Conservation (phyloP, 2,797 vertebrate genomes). For the Uromys caudimaculatus region DNA sequence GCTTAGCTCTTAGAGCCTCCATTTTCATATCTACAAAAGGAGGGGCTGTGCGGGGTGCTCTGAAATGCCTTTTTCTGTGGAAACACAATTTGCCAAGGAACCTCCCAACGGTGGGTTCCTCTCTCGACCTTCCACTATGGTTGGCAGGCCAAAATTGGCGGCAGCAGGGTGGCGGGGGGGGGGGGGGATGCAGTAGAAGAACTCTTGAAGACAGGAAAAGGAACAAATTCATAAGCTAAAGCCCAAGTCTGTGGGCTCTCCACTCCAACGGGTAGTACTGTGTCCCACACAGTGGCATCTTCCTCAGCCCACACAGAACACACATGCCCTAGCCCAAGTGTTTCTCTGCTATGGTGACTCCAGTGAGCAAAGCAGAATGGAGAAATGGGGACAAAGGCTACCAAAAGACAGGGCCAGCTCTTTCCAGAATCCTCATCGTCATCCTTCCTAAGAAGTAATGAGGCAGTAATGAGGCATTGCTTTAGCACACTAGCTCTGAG, state of each 20-base stretch:
- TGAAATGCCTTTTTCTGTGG: background rate
- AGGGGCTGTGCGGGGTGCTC: background rate
- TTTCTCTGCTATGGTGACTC: background rate
- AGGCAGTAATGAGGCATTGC: slow-evolving; percentile 84
- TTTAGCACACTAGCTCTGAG: slow-evolving; percentile 84
- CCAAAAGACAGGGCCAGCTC: background rate
- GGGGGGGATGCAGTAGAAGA: background rate
- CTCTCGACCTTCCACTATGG: background rate
- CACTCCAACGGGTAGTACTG: background rate
- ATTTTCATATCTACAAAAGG: background rate
- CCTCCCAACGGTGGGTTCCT: background rate
- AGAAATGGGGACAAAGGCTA: background rate
- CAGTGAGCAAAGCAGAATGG: background rate
- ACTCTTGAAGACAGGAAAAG: background rate
- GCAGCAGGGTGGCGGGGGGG: background rate
- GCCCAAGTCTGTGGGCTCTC: background rate
- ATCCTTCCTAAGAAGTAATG: no score
- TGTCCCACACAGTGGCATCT: background rate
- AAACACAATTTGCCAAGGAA: slow-evolving; percentile 17
- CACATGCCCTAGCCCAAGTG: no score
- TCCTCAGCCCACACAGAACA: background rate
- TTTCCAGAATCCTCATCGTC: background rate
- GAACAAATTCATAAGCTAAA: background rate
- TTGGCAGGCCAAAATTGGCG: background rate
- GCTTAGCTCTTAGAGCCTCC: background rate